These are phyloP conservation scores for Gadopsis marmoratus DNA, from an alignment of 2,797 vertebrate genomes.

Conservation along the genomic window DNA sequence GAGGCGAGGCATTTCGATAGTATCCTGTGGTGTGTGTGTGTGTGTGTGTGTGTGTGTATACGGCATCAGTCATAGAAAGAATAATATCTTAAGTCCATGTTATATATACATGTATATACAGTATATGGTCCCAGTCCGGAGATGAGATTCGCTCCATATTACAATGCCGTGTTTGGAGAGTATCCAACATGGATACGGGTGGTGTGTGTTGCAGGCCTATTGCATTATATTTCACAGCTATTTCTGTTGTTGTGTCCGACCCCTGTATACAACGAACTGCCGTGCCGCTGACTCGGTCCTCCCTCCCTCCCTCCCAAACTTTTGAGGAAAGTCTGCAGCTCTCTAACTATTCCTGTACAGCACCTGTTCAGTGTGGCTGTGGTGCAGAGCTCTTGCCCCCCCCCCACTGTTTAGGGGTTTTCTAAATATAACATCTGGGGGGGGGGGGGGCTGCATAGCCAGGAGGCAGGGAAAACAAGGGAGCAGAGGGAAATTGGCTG, in stretches of 20 bases:
- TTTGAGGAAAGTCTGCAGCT: constrained; percentile 39
- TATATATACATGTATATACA: too few species aligned
- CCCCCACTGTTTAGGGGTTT: constrained; percentile 59
- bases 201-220: neutral
- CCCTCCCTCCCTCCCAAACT: constrained; percentile 30
- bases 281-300: neutral
- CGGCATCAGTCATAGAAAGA: too few species aligned
- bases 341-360: constrained; percentile 42
- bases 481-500: constrained; percentile 73
- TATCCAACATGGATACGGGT: too few species aligned
- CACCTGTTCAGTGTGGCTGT: constrained; percentile 77
- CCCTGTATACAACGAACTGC: constrained; percentile 4
- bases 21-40: too few species aligned
- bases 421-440: constrained; percentile 83
- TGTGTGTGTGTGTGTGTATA: too few species aligned
- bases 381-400: constrained; percentile 65
- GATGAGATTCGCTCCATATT: too few species aligned
- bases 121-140: too few species aligned
- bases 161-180: too few species aligned
- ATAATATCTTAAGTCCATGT: too few species aligned
- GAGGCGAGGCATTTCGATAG: too few species aligned
- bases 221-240: constrained; percentile 5
- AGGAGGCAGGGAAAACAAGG: constrained; percentile 73
- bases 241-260: constrained; percentile 6
- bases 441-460: constrained; percentile 62